Evolutionary conservation across 2,888 invertebrate species (phyloP).

Genomic region (Oligia latruncula): DNA sequence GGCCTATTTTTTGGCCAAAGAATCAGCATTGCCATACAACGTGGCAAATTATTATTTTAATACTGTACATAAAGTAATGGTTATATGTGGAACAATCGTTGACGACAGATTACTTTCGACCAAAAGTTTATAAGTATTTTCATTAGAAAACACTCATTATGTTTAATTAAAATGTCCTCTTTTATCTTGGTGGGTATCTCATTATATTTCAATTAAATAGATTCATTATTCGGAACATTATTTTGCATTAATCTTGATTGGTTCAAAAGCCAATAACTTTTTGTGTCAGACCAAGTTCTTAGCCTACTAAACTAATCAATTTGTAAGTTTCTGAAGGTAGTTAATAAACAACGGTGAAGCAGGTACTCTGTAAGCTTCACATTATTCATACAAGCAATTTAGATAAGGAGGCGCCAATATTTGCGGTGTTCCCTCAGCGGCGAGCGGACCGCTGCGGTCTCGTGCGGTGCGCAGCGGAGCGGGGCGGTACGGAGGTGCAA

Average conservation of each 20-base stretch:
- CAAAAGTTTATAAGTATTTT: neutral
- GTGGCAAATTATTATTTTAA: neutral
- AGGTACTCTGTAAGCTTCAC: constrained; percentile 39
- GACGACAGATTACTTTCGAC: neutral
- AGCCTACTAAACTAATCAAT: constrained; percentile 25
- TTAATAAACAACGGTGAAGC: constrained; percentile 32
- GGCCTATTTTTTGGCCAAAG: too few relatives aligned
- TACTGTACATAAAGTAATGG: too few relatives aligned
- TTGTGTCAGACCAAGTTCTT: neutral
- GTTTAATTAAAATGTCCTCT: neutral
- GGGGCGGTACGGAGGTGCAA: neutral
- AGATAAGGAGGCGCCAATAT: constrained; percentile 65
- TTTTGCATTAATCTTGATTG: neutral
- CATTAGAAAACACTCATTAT: neutral
- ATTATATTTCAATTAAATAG: neutral
- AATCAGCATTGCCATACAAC: too few relatives aligned
- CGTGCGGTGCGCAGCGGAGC: constrained; percentile 4
- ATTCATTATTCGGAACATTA: neutral
- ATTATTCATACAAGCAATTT: constrained; percentile 66
- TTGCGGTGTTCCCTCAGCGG: constrained; percentile 48
- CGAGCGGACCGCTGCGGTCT: neutral
- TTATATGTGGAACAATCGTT: neutral
- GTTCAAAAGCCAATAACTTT: neutral
- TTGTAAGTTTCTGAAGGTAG: constrained; percentile 17
- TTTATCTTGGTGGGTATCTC: neutral